Evolutionary conservation across 2,113 vertebrate species (phyloP).

Genomic region (Athene cunicularia): DNA sequence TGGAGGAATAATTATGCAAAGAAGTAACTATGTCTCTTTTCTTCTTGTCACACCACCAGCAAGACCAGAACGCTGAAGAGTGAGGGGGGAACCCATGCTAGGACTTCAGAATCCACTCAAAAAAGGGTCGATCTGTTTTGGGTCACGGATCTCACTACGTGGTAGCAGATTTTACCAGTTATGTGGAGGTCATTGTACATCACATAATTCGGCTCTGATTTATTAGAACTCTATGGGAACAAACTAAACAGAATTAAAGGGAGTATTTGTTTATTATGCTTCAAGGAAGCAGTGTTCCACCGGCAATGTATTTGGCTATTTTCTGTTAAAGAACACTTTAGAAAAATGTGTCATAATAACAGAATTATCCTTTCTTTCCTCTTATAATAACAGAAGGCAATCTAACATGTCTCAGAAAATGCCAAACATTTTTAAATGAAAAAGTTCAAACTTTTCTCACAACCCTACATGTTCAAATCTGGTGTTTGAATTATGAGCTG

Average conservation of each 20-base stretch:
- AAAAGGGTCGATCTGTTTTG: not conserved
- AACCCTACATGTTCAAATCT: conserved; percentile 23
- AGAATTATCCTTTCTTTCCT: conserved; percentile 19
- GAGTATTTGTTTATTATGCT: conserved; percentile 48
- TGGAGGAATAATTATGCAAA: not conserved
- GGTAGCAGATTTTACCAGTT: not conserved
- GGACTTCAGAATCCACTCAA: not conserved
- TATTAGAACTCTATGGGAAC: conserved; percentile 23
- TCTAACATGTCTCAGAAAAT: conserved; percentile 34
- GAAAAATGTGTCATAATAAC: conserved; percentile 10
- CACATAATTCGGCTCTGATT: not conserved
- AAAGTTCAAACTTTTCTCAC: conserved; percentile 69
- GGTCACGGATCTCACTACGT: not conserved
- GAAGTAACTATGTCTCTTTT: not conserved
- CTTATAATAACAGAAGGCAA: conserved; percentile 6
- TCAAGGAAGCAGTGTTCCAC: not conserved
- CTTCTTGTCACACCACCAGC: not conserved
- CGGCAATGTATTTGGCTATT: not conserved
- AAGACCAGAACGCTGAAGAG: not conserved
- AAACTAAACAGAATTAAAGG: conserved; percentile 31
- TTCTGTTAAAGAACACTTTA: not conserved
- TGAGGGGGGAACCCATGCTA: not conserved
- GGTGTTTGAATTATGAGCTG: conserved; percentile 21
- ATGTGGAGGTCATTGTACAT: not conserved
- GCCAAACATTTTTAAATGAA: conserved; percentile 34